Base-by-base conservation (phyloP, 2,797 vertebrate genomes). In the Peromyscus attwateri region DNA sequence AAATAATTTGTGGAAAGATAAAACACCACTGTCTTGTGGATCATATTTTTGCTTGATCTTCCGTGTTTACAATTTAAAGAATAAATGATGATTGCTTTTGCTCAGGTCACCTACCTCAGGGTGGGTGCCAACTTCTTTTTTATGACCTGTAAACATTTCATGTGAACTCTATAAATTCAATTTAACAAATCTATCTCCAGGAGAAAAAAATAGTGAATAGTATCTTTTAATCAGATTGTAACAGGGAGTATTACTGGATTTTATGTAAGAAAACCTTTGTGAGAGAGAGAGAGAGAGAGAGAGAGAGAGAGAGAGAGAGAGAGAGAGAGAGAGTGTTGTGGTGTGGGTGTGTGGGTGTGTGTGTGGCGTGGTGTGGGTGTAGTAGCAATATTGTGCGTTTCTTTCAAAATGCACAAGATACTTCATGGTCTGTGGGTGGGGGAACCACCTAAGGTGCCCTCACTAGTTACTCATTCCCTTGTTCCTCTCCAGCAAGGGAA, bases 401-500 rank as follows among this genome's bases (percentile, higher is more conserved):
- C 70, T 95, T 95, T 96, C 92, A 89, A 55, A 95, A 71, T 97
- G 90, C 94, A 93, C 93, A 89, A 64, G 85, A 75, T 80, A 83
- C 85, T 64, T 95, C 94, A 12, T 68, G 60, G 71, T 57, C 82
- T 96, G 97, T 97, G 87, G 97, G 97, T 0, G 95, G 98, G 97
- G 97, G 91, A 95, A 93, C 71, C 79, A 84, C 97, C 96, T 95
- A 19, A 95, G 87, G 82, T 90, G 92, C 55, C 76, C 81, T 93
- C n/a, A 23, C 89, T 76, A 25, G 17, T 97, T 87, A 95, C 64
- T 93, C 95, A 95, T 82, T 88, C 89, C 34, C 25, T 34, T 75
- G 21, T 70, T 94, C 71, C 87, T 96, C 70, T 16, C 49, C 87
- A 94, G 91, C 95, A 95, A 98, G 92, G 97, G 95, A 95, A 98